phyloP scores from a whole-genome alignment of 2,888 invertebrate species.

The Spisula solida region DNA sequence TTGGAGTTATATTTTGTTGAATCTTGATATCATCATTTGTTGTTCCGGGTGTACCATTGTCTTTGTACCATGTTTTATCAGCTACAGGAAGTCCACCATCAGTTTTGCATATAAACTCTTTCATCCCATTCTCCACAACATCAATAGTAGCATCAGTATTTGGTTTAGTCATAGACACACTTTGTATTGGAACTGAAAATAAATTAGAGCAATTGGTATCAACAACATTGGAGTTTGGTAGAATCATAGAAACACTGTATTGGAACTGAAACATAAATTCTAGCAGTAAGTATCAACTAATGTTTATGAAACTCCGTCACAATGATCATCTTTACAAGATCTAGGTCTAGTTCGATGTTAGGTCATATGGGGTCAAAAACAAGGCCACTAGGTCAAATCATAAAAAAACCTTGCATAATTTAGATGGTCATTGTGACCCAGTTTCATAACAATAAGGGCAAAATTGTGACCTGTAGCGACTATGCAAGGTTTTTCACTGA shows the following conservation, averaged over 20 bases:
- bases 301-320: too few relatives aligned
- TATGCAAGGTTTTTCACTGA: too few relatives aligned
- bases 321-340: too few relatives aligned
- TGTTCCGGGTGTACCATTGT: background rate
- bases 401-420: too few relatives aligned
- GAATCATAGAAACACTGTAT: background rate
- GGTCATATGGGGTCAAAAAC: too few relatives aligned
- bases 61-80: slow-evolving; percentile 14
- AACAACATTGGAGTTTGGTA: background rate
- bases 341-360: too few relatives aligned
- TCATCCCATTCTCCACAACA: background rate
- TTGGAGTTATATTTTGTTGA: background rate
- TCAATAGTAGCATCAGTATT: background rate
- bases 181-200: slow-evolving; percentile 19
- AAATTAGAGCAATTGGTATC: too few relatives aligned
- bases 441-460: too few relatives aligned
- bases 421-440: too few relatives aligned
- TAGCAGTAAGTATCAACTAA: too few relatives aligned
- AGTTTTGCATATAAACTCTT: background rate
- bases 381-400: too few relatives aligned
- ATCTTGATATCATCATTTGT: background rate
- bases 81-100: slow-evolving; percentile 10
- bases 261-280: slow-evolving; percentile 25
- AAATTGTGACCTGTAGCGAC: too few relatives aligned
- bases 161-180: background rate